Conservation (phyloP, 2,888 invertebrate genomes). For the Rhagium mordax region DNA sequence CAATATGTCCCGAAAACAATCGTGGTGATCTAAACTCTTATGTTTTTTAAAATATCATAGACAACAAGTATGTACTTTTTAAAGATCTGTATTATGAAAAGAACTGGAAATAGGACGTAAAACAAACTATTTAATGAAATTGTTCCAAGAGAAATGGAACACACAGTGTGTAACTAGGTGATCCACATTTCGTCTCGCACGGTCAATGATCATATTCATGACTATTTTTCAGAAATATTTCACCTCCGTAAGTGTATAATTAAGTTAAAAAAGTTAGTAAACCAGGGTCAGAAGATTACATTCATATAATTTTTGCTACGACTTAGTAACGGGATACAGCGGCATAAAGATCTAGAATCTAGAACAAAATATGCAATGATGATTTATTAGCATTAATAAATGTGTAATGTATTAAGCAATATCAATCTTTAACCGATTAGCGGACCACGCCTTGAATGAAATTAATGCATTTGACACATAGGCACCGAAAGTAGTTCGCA, state of each 20-base stretch:
- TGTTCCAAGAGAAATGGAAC: too few relatives aligned
- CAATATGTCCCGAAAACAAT: too few relatives aligned
- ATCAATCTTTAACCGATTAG: not conserved
- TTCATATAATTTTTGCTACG: not conserved
- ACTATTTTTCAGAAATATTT: not conserved
- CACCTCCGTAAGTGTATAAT: not conserved
- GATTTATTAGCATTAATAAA: not conserved
- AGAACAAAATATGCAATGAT: slow-evolving; percentile 12
- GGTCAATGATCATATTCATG: not conserved
- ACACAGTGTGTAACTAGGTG: too few relatives aligned
- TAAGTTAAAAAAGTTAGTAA: not conserved
- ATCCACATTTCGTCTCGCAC: too few relatives aligned
- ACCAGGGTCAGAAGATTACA: not conserved
- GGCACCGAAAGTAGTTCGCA: not conserved
- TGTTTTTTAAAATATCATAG: too few relatives aligned
- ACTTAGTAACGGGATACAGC: not conserved
- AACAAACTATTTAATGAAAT: too few relatives aligned
- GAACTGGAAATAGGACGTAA: too few relatives aligned
- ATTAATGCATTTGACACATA: slow-evolving; percentile 23
- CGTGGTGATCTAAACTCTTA: too few relatives aligned
- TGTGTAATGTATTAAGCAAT: slow-evolving; percentile 9
- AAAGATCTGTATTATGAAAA: too few relatives aligned
- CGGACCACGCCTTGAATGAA: slow-evolving; percentile 7
- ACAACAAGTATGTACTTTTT: too few relatives aligned
- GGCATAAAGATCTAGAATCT: not conserved